phyloP scores from a whole-genome alignment of 1,140 invertebrate genomes.

The Pachyrhynchus sulphureomaculatus region DNA sequence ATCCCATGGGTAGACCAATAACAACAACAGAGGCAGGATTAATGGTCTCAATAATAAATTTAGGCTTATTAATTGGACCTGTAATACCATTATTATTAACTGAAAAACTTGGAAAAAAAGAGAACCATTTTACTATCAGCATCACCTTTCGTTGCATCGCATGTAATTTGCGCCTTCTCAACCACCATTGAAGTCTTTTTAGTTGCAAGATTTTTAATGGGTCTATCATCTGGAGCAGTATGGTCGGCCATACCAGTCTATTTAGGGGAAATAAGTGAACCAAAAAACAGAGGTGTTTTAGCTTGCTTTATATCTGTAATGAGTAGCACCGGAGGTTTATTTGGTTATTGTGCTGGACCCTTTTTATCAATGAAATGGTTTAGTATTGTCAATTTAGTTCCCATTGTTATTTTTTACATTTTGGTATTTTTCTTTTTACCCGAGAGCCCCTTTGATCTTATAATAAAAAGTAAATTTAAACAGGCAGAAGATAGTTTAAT shows the following conservation, averaged over 20 bases:
- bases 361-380: constrained; percentile 56
- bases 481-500: constrained; percentile 26
- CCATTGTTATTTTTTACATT: constrained; percentile 55
- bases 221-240: constrained; percentile 50
- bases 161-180: constrained; percentile 50
- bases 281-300: constrained; percentile 36
- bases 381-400: constrained; percentile 53
- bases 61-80: constrained; percentile 64
- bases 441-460: constrained; percentile 68
- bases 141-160: constrained; percentile 49
- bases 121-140: constrained; percentile 47
- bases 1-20: constrained; percentile 48
- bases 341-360: constrained; percentile 60
- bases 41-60: constrained; percentile 75
- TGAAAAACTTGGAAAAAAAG: constrained; percentile 53
- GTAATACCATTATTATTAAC: constrained; percentile 39
- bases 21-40: constrained; percentile 64
- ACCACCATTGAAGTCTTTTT: constrained; percentile 45
- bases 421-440: constrained; percentile 58
- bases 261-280: constrained; percentile 55
- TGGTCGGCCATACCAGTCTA: constrained; percentile 55
- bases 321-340: constrained; percentile 28
- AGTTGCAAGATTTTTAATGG: constrained; percentile 51
- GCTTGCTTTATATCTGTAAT: constrained; percentile 66
- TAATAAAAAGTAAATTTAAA: constrained; percentile 10